Percentiles rank a stretch among this genome's conserved stretches.
phyloP scores from a whole-genome alignment of 2,113 vertebrate genomes.

The Hydropotes inermis region DNA sequence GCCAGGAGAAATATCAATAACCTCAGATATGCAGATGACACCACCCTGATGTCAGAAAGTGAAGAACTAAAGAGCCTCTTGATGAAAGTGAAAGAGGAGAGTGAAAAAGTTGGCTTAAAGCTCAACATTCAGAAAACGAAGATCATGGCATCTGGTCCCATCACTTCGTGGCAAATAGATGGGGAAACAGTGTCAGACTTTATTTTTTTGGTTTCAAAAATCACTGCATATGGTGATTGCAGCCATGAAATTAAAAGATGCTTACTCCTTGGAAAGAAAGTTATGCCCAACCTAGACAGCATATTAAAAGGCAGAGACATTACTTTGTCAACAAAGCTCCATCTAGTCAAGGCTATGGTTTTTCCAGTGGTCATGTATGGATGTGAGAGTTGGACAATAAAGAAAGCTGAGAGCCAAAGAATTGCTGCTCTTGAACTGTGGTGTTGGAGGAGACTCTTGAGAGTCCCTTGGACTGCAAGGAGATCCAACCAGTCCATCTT shows the following conservation, averaged over 20 bases:
- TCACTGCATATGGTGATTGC: background rate
- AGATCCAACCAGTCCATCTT: background rate
- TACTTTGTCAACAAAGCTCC: background rate
- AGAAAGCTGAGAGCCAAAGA: background rate
- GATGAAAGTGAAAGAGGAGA: background rate
- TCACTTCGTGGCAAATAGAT: background rate
- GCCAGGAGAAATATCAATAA: background rate
- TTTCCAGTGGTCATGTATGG: background rate
- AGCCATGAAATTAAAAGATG: background rate
- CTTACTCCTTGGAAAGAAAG: background rate
- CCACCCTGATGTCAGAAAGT: background rate
- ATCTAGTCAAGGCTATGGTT: background rate
- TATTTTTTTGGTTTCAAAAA: background rate
- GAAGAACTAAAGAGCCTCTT: background rate
- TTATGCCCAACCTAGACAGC: background rate
- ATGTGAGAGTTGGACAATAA: background rate
- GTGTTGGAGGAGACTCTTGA: background rate
- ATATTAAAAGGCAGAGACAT: background rate
- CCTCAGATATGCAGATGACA: background rate
- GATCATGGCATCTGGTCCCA: background rate
- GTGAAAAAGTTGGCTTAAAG: background rate
- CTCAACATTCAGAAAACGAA: background rate
- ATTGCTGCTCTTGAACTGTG: background rate
- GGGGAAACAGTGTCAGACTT: background rate
- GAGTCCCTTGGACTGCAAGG: background rate